A percentile compares a stretch with the other conserved stretches of the same genome.
These are phyloP conservation scores for Megaceryle alcyon DNA, from an alignment of 2,797 vertebrate species.

Conservation along the genomic window DNA sequence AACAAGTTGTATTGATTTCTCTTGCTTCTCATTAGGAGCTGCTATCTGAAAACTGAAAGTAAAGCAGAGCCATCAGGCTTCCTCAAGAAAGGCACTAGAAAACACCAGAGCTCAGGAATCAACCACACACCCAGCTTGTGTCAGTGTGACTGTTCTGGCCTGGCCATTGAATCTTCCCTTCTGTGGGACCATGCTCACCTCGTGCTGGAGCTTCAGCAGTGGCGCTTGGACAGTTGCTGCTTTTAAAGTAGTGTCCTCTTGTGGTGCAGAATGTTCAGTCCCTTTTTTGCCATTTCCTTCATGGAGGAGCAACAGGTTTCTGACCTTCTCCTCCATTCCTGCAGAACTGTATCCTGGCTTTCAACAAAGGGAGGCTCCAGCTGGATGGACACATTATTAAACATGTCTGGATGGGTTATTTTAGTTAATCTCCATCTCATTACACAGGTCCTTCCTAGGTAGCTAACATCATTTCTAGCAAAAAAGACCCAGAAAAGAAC, in stretches of 20 bases:
- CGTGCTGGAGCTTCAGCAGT: not conserved
- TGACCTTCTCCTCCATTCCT: not conserved
- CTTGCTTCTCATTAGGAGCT: not conserved
- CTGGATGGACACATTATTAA: not conserved
- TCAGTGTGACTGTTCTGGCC: not conserved
- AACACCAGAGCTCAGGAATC: not conserved
- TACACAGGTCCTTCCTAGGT: not conserved
- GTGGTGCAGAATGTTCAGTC: not conserved
- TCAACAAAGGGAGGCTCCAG: not conserved
- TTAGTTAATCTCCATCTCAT: not conserved
- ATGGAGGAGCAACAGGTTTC: not conserved
- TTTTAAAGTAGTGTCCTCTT: not conserved
- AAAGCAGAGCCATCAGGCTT: not conserved
- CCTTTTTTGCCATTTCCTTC: not conserved
- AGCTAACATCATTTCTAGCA: not conserved
- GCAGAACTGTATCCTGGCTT: not conserved
- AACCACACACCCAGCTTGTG: fast-evolving
- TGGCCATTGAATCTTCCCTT: not conserved
- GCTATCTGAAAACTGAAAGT: not conserved
- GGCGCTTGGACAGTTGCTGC: not conserved
- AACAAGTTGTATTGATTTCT: not conserved
- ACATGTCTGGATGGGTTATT: not conserved
- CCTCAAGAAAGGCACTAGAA: not conserved
- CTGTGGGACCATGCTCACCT: not conserved
- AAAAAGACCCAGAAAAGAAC: not conserved